phyloP scores from a whole-genome alignment of 2,113 vertebrate species.

The Orientallactaga bullata region DNA sequence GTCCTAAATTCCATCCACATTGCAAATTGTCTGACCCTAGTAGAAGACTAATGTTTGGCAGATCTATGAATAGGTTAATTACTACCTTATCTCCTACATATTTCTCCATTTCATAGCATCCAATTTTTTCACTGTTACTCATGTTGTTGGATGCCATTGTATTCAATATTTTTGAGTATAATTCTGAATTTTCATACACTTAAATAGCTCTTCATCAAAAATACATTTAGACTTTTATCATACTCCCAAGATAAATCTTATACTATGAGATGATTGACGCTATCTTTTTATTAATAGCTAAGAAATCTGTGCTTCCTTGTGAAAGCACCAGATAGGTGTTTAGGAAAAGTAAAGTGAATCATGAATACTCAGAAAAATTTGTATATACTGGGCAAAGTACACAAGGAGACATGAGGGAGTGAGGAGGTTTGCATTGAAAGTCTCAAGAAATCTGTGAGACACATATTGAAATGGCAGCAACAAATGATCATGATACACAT shows the following conservation, averaged over 20 bases:
- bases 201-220: neutral
- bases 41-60: neutral
- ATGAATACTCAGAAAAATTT: neutral
- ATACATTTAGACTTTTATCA: neutral
- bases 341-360: neutral
- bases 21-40: constrained; percentile 41
- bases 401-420: neutral
- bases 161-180: neutral
- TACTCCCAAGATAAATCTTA: neutral
- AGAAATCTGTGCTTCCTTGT: neutral
- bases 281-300: neutral
- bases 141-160: neutral
- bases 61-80: constrained; percentile 54
- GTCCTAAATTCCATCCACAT: constrained; percentile 43
- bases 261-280: neutral
- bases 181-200: neutral
- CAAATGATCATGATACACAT: no score
- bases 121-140: neutral
- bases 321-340: neutral
- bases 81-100: neutral
- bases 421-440: no score
- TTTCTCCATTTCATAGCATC: constrained; percentile 38
- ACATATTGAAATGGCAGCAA: neutral
- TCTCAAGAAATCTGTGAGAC: neutral
- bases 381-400: neutral